These are phyloP conservation scores for Aphaenogaster ashmeadi DNA, from an alignment of 1,140 invertebrate species.

Conservation along the genomic window DNA sequence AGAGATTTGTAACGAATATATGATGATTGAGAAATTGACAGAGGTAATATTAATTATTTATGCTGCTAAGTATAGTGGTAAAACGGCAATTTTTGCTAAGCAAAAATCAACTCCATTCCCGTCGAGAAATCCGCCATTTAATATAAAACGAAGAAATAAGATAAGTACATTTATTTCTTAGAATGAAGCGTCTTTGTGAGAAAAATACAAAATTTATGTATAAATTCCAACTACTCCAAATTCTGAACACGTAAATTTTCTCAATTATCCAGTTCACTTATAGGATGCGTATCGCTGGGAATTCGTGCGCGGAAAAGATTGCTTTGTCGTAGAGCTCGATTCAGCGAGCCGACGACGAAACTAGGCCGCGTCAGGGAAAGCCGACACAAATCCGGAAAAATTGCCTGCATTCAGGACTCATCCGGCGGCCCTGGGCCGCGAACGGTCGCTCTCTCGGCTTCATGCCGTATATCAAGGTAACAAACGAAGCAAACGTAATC, in stretches of 20 bases:
- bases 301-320: conserved; percentile 31
- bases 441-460: conserved; percentile 19
- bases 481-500: conserved; percentile 54
- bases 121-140: not conserved
- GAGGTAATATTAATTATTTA: not conserved
- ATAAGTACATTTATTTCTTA: not conserved
- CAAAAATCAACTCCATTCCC: not conserved
- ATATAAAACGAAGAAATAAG: not conserved
- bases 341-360: conserved; percentile 14
- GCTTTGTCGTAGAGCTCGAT: conserved; percentile 37
- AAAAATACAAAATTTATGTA: conserved; percentile 9
- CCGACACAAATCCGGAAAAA: conserved; percentile 52
- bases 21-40: conserved; percentile 24
- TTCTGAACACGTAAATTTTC: conserved; percentile 18
- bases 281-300: not conserved
- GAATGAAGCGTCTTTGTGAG: not conserved
- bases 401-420: conserved; percentile 41
- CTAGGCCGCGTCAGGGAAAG: conserved; percentile 41
- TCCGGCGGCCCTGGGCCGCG: not conserved
- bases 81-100: not conserved
- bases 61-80: not conserved
- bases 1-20: not conserved
- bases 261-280: conserved; percentile 41
- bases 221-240: conserved; percentile 9
- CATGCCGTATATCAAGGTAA: conserved; percentile 35